phyloP scores from a whole-genome alignment of 2,113 vertebrate genomes.

The Microcebus griseorufus region DNA sequence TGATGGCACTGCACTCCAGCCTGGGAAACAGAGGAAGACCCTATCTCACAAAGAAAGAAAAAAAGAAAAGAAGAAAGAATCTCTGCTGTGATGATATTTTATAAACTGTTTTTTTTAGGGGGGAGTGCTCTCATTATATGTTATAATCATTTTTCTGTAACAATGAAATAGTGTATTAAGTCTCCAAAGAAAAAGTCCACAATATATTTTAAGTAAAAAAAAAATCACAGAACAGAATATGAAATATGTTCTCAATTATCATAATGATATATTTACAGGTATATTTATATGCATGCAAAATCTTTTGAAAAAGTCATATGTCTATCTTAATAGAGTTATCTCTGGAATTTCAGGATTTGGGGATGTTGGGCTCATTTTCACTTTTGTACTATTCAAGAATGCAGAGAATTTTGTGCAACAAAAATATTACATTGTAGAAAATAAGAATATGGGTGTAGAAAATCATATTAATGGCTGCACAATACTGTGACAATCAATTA shows the following conservation, averaged over 20 bases:
- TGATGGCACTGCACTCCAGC: neutral
- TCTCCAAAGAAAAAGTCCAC: neutral
- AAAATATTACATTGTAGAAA: neutral
- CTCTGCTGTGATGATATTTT: neutral
- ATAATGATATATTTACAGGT: neutral
- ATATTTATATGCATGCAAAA: neutral
- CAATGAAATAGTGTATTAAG: neutral
- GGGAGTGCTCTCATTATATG: neutral
- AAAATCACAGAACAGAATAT: neutral
- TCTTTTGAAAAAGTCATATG: neutral
- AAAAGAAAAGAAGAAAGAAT: neutral
- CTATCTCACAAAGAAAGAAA: neutral
- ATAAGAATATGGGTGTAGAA: neutral
- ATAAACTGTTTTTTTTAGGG: neutral
- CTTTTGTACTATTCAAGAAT: neutral
- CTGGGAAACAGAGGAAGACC: neutral
- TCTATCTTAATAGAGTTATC: neutral
- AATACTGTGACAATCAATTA: neutral
- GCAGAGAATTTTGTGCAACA: neutral
- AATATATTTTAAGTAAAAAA: neutral
- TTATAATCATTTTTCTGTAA: neutral
- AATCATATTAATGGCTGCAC: neutral
- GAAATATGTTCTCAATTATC: neutral
- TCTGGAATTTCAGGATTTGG: neutral
- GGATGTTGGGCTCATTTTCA: neutral